Conservation (phyloP, 2,797 vertebrate species). For the Hydrocynus forskahlii region DNA sequence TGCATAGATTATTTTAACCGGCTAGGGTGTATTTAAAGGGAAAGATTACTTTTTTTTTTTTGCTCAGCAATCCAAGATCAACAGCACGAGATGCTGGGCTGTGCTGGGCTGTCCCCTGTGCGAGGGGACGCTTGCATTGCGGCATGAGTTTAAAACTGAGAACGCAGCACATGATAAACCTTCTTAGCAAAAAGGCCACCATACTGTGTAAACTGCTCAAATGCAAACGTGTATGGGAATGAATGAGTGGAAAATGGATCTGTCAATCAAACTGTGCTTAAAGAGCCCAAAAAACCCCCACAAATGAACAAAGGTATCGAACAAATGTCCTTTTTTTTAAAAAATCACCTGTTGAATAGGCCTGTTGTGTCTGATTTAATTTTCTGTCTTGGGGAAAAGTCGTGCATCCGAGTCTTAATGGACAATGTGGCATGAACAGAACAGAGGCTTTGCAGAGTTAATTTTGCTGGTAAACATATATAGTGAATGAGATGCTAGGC, state of each 20-base stretch:
- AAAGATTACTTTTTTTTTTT: constrained; percentile 7
- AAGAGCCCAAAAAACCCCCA: background rate
- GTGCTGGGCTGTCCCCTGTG: no score
- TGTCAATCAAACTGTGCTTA: constrained; percentile 6
- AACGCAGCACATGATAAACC: constrained; percentile 71
- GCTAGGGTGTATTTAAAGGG: background rate
- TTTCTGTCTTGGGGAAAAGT: constrained; percentile 44
- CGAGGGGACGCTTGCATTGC: constrained; percentile 20
- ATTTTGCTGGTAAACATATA: constrained; percentile 66
- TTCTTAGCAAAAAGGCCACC: constrained; percentile 62
- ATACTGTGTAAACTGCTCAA: constrained; percentile 73
- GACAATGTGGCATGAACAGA: constrained; percentile 60
- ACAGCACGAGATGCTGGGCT: constrained; percentile 20
- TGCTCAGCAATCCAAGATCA: constrained; percentile 2
- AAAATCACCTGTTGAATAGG: constrained; percentile 35
- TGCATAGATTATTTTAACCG: constrained; percentile 29
- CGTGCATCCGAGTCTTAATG: constrained; percentile 73
- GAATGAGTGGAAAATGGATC: constrained; percentile 45
- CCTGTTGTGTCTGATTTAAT: background rate
- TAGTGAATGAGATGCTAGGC: constrained; percentile 60
- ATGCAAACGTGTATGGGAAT: constrained; percentile 56
- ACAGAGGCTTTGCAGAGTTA: constrained; percentile 61
- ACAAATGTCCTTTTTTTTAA: constrained; percentile 1
- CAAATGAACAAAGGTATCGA: constrained; percentile 19
- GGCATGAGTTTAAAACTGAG: constrained; percentile 56